Base-by-base conservation (phyloP, 2,888 invertebrate species). In the Apodemia zela region DNA sequence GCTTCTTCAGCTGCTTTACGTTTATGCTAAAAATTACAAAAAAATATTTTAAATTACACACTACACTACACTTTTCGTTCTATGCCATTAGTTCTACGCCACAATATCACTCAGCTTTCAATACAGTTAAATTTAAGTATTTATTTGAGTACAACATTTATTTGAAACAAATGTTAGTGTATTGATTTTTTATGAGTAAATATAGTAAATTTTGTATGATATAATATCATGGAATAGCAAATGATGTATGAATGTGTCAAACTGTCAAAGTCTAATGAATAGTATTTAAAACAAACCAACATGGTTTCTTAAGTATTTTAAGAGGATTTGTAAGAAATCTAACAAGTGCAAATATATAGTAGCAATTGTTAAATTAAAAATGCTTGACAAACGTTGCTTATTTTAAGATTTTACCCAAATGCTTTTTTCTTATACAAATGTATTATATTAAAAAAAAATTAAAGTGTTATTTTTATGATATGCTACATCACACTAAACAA, bases 1-100 rank as follows among this genome's bases (percentile, higher is more conserved):
- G 87, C 85, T 68, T 87, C 89, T 70, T 87, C 86, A 65, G 82
- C 80, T 71, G 82, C 78, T 51, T 78, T 79, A 69, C 86, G 25
- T 80, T 62, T 86, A 85, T 66, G 75, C 85, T 92, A 92, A 62
- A 29, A 70, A 74, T 45, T 29, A 60, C 33, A 65, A 42, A 15
- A 42, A 0, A 13, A 0, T 4, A 15, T 15, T 42, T 42, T 4
- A 13, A 42, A 15, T 15, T 5, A 42, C 13, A 15, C 42, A 15
- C 42, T 5, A 42, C 13, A 15, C 42, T 42, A 42, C 42, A 35
- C 33, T 33, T 3, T 38, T 35, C 13, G 13, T 11, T 11, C 11
- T 38, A 38, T 6, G 13, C 13, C 42, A 13, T 38, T 35, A 38
- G 13, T 11, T 11, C 11, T 38, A 38, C 0, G 13, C 13, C 42